Evolutionary conservation across 2,113 vertebrate species (phyloP).

Genomic region (Elachura formosa): DNA sequence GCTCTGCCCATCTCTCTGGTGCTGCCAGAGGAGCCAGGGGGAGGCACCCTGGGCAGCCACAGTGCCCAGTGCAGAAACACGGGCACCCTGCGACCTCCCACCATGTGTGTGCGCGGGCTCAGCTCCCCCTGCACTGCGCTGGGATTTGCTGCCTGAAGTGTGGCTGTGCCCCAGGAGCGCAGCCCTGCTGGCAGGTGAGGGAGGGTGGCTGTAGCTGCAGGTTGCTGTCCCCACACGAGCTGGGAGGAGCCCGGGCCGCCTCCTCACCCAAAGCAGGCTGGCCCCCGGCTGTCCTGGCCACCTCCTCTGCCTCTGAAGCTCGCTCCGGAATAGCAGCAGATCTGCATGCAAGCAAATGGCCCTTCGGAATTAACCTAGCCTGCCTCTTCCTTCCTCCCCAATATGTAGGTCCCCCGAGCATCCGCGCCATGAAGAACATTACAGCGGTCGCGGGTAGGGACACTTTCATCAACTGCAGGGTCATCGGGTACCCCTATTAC

Average conservation of each 20-base stretch:
- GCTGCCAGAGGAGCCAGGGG: not conserved
- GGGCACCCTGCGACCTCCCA: accelerated
- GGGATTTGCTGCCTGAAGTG: not conserved
- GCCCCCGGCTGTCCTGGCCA: not conserved
- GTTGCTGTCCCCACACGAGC: accelerated
- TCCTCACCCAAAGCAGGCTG: not conserved
- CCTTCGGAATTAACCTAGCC: conserved; percentile 63
- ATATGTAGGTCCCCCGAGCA: conserved; percentile 88
- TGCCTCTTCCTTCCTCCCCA: conserved; percentile 55
- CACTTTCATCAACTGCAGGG: conserved; percentile 96
- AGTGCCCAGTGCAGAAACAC: not conserved
- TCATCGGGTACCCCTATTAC: conserved; percentile 98
- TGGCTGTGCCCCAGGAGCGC: not conserved
- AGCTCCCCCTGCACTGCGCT: not conserved
- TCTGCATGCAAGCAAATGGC: not conserved
- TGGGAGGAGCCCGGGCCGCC: not conserved
- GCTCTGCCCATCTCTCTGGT: not conserved
- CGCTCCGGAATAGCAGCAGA: conserved; percentile 10
- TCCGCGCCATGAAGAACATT: conserved; percentile 96
- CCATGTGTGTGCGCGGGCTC: not conserved
- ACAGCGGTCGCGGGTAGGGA: conserved; percentile 95
- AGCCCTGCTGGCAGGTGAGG: accelerated
- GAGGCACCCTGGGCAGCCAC: not conserved
- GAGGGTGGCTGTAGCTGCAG: not conserved
- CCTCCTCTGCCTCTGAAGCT: not conserved